Conservation (phyloP, 2,797 vertebrate species). For the Acridotheres tristis region DNA sequence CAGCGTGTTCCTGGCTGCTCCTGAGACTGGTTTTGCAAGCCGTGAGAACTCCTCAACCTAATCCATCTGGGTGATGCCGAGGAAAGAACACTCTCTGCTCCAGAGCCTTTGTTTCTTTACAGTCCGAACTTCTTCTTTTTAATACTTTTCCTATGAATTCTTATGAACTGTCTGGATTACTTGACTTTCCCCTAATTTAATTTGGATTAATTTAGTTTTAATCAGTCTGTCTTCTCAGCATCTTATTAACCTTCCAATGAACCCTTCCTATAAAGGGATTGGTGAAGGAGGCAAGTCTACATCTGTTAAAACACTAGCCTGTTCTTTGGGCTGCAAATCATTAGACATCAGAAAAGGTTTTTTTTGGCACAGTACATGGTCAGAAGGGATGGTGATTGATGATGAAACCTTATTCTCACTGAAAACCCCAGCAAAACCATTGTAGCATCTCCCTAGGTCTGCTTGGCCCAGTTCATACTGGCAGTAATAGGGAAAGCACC, state of each 20-base stretch:
- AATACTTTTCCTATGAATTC: not conserved
- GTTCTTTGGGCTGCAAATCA: not conserved
- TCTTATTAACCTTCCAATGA: conserved; percentile 53
- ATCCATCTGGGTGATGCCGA: not conserved
- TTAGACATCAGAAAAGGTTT: not conserved
- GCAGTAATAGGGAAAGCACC: not conserved
- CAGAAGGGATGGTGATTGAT: not conserved
- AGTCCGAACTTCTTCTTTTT: not conserved
- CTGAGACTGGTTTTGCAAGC: not conserved
- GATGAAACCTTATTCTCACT: not conserved
- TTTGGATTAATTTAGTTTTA: conserved; percentile 59
- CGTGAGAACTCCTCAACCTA: accelerated
- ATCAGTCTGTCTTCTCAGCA: conserved; percentile 44
- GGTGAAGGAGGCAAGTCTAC: not conserved
- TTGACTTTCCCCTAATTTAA: conserved; percentile 49
- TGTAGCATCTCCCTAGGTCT: not conserved
- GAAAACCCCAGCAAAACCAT: not conserved
- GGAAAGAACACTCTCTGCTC: not conserved
- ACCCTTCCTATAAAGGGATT: not conserved
- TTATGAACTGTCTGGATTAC: not conserved
- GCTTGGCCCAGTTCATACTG: not conserved
- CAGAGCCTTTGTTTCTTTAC: not conserved
- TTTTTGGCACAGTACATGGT: not conserved
- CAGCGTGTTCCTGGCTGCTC: not conserved
- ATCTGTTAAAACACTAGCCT: conserved; percentile 1